These are phyloP conservation scores for Pterophyllum scalare DNA, from an alignment of 2,113 vertebrate species.

Conservation along the genomic window DNA sequence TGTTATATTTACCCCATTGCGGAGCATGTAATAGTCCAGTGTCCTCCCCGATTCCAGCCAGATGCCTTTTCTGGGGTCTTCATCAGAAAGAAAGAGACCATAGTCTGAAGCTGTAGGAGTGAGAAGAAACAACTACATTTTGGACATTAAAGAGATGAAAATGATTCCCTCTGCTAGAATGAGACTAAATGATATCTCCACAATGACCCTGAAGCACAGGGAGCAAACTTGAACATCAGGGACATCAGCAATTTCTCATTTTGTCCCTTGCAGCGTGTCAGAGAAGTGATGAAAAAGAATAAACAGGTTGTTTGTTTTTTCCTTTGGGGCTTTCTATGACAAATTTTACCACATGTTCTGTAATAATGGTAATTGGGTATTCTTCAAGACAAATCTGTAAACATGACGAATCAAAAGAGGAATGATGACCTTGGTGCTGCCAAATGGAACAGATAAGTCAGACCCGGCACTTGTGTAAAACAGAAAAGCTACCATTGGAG, in stretches of 20 bases:
- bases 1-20: conserved; percentile 87
- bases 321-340: background rate
- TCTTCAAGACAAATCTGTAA: background rate
- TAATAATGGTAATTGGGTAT: background rate
- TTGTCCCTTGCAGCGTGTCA: background rate
- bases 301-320: background rate
- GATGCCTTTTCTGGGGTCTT: conserved; percentile 95
- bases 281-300: background rate
- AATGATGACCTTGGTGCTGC: background rate
- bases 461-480: background rate
- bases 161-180: background rate
- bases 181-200: background rate
- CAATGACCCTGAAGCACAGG: background rate
- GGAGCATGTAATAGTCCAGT: conserved; percentile 96
- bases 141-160: background rate
- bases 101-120: conserved; percentile 89
- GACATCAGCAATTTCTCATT: background rate
- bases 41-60: conserved; percentile 95
- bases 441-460: background rate
- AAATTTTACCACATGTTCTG: background rate
- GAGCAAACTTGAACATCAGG: background rate
- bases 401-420: background rate
- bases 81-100: conserved; percentile 92
- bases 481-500: background rate
- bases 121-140: conserved; percentile 9